phyloP scores from a whole-genome alignment of 2,113 vertebrate genomes.

The Chloropsis hardwickii region DNA sequence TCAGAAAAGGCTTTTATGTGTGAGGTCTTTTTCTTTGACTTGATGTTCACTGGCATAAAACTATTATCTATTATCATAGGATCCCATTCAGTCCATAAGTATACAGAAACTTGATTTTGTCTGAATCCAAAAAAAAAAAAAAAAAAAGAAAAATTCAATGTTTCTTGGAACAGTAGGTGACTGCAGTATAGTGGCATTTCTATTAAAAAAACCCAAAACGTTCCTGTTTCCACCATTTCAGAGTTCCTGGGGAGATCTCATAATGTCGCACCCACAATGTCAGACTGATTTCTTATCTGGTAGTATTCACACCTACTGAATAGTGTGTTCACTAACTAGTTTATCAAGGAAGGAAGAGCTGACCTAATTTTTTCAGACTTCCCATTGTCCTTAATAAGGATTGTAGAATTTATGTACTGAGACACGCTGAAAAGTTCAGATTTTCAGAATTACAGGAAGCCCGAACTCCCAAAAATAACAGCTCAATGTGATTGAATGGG shows the following conservation, averaged over 20 bases:
- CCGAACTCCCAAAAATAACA: background rate
- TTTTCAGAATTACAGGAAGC: background rate
- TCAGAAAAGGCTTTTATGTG: background rate
- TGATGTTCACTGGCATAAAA: background rate
- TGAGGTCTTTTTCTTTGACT: background rate
- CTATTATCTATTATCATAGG: background rate
- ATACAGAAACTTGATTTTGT: background rate
- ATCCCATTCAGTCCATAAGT: background rate
- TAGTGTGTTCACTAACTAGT: background rate
- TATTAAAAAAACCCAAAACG: background rate
- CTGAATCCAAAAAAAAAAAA: background rate
- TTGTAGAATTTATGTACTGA: background rate
- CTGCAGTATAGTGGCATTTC: background rate
- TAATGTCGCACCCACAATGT: background rate
- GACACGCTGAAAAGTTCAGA: background rate
- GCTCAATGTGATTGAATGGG: background rate
- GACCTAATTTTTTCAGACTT: background rate
- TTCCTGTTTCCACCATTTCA: background rate
- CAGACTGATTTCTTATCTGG: background rate
- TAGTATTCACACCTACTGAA: background rate
- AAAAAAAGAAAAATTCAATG: background rate
- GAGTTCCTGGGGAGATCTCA: background rate
- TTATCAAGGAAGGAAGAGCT: background rate
- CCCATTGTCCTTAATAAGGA: background rate
- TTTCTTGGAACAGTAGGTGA: constrained; percentile 13